Conservation (phyloP, 2,888 invertebrate species). For the Drosophila tripunctata region DNA sequence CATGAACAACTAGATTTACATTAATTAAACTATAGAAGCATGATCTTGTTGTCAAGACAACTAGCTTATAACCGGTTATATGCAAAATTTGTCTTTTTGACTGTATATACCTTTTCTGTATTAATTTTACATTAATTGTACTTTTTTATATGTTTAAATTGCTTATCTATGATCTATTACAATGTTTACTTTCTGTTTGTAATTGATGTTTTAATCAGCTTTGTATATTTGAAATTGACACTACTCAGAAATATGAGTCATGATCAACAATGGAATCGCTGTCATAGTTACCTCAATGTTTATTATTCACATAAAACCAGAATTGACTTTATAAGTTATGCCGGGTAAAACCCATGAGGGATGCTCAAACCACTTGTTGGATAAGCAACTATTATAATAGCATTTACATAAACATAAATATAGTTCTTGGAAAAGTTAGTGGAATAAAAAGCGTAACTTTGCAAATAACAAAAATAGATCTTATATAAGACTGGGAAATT, state of each 20-base stretch:
- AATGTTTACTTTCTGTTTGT: not conserved
- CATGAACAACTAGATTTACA: too few species aligned
- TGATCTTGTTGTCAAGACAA: too few species aligned
- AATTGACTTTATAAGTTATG: not conserved
- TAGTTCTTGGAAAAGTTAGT: not conserved
- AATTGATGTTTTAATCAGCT: not conserved
- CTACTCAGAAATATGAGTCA: not conserved
- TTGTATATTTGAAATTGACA: not conserved
- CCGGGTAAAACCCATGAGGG: slow-evolving; percentile 5
- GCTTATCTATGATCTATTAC: not conserved
- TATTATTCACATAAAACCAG: not conserved
- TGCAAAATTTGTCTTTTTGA: too few species aligned
- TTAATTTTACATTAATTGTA: not conserved
- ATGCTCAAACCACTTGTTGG: not conserved
- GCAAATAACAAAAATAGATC: not conserved
- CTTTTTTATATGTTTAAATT: not conserved
- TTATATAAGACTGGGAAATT: not conserved
- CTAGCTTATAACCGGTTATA: too few species aligned
- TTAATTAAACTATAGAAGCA: too few species aligned
- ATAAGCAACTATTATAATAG: not conserved
- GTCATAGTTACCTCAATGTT: too few species aligned
- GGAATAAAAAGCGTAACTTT: not conserved
- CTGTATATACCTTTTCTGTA: too few species aligned
- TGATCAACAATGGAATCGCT: not conserved
- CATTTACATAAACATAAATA: not conserved